Evolutionary conservation across 2,797 vertebrate genomes (phyloP), one percentile per base, ranked within the genome.

Genomic region (Galaxias olidus): DNA sequence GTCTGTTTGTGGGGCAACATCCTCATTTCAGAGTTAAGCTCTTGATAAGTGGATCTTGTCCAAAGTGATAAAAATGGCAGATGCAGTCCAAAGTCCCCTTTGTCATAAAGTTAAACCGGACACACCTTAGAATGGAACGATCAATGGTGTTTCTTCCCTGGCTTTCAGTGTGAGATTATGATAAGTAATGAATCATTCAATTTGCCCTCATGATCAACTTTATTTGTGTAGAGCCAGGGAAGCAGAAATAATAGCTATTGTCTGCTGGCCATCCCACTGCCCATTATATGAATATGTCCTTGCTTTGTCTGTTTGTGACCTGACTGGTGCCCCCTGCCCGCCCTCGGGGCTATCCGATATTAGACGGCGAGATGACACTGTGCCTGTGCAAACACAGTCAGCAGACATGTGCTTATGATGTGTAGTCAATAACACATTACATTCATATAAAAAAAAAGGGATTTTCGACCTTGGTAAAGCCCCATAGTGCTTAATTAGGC

Each of bases 401-500:
- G 87, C 86, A 81, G 66, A 81, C 90, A 83, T 87, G 91, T 80
- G 88, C 84, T 81, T 80, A 89, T 84, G 89, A 90, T 86, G 85
- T 86, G 89, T 86, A 88, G 87, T 91, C 87, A 91, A 89, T 92
- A 90, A 84, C 89, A 77, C 81, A 84, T 88, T 47, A 12, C 19
- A 30, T 30, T 3, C 30, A 30, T 79, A 90, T 92, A 74, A 86
- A 87, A 93, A 88, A 90, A 81, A 84, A 70, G 82, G 79, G 80
- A 88, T 89, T 88, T 80, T 89, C 90, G 89, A 90, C 89, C 85
- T 92, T 91, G 79, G 85, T 89, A 86, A 30, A 81, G 82, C 72
- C 87, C 88, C 82, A 86, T 88, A 76, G 83, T 84, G 90, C 75
- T 84, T 92, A 91, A 90, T 94, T 90, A 91, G 85, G 85, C 89